Conservation (phyloP, 2,797 vertebrate genomes). For the Naso thynnoides region DNA sequence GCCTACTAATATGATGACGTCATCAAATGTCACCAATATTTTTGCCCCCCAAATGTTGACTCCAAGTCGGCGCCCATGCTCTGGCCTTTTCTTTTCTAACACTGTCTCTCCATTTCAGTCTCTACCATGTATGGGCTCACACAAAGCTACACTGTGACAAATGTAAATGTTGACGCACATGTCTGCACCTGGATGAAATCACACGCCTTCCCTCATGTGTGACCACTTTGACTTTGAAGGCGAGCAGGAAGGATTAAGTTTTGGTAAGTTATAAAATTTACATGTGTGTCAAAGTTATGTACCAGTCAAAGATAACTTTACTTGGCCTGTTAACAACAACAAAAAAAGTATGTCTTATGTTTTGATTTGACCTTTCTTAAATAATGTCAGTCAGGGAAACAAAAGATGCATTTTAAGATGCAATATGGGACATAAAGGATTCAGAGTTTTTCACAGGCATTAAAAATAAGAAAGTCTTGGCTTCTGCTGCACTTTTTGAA, state of each 20-base stretch:
- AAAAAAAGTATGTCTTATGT: neutral
- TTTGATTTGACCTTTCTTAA: neutral
- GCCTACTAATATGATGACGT: no score
- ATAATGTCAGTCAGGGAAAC: neutral
- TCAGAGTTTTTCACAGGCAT: neutral
- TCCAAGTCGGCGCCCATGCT: no score
- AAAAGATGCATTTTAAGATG: neutral
- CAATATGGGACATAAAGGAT: neutral
- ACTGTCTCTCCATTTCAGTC: constrained; percentile 12
- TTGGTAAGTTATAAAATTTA: constrained; percentile 1
- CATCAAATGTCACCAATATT: no score
- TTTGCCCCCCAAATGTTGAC: no score
- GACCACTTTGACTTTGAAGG: constrained; percentile 2
- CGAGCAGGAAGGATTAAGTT: constrained; percentile 4
- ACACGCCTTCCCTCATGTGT: constrained; percentile 5
- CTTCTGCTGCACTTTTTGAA: neutral
- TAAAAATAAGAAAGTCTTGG: neutral
- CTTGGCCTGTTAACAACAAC: neutral
- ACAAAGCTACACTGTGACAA: constrained; percentile 23
- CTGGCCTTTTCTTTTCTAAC: neutral
- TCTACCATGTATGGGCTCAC: neutral
- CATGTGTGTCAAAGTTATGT: neutral
- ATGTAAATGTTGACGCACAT: constrained; percentile 23
- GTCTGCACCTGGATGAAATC: constrained; percentile 42
- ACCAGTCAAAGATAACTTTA: neutral